Evolutionary conservation across 2,113 vertebrate species (phyloP).

Genomic region (Mormyrus iriodes): DNA sequence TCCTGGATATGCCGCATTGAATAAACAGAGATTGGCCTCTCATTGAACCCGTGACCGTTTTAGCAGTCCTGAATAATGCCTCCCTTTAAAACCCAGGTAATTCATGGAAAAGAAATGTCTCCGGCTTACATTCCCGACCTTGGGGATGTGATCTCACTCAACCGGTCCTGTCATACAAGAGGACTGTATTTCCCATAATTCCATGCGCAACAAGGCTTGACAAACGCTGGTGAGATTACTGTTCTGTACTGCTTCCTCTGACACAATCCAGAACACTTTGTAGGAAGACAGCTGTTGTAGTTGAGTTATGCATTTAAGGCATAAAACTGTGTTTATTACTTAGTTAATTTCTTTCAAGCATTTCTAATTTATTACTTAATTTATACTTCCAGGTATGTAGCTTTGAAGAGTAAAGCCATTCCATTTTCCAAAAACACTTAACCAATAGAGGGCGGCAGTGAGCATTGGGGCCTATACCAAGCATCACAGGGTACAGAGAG

Average conservation of each 20-base stretch:
- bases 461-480: background rate
- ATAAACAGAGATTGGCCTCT: background rate
- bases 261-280: background rate
- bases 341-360: background rate
- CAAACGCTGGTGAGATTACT: slow-evolving; percentile 33
- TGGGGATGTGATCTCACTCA: background rate
- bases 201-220: background rate
- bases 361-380: background rate
- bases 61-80: no score
- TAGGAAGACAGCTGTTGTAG: background rate
- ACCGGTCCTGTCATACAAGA: background rate
- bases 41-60: background rate
- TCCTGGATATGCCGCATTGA: no score
- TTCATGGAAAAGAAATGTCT: slow-evolving; percentile 1
- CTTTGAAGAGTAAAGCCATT: background rate
- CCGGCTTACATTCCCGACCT: background rate
- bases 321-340: background rate
- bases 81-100: background rate
- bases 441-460: background rate
- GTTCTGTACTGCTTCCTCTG: background rate
- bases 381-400: background rate
- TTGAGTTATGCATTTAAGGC: background rate
- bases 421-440: background rate
- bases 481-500: background rate
- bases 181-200: background rate